Percentiles rank a stretch among this genome's conserved stretches.
Evolutionary conservation across 2,888 invertebrate genomes (phyloP).

Genomic region (Ornithoptera priamus): DNA sequence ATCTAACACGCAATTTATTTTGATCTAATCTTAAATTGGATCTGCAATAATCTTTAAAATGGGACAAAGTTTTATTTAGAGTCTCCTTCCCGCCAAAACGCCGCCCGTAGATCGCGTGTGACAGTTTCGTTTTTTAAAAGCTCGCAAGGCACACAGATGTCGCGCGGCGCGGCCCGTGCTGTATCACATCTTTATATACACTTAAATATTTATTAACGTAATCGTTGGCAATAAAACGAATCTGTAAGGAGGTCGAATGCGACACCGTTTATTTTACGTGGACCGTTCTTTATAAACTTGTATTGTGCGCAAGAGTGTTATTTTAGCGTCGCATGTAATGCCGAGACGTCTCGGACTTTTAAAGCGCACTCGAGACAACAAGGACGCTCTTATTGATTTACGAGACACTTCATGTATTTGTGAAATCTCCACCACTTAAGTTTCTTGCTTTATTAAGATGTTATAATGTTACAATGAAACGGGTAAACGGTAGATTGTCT

Average conservation of each 20-base stretch:
- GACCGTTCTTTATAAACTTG: conserved; percentile 46
- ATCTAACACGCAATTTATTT: too few relatives aligned
- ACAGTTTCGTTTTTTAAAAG: conserved; percentile 33
- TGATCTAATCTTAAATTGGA: too few relatives aligned
- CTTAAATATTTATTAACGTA: conserved; percentile 61
- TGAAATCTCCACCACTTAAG: conserved; percentile 6
- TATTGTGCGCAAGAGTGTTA: conserved; percentile 30
- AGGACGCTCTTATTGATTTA: conserved; percentile 22
- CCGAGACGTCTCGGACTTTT: conserved; percentile 8
- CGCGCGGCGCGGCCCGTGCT: conserved; percentile 51
- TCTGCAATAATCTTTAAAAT: neutral
- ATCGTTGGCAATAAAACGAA: conserved; percentile 61
- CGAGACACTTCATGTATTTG: conserved; percentile 7
- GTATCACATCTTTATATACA: conserved; percentile 49
- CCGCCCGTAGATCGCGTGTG: neutral
- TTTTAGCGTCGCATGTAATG: conserved; percentile 23
- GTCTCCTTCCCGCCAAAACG: neutral
- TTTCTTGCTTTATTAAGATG: conserved; percentile 10
- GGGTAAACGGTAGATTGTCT: too few relatives aligned
- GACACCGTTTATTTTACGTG: conserved; percentile 52
- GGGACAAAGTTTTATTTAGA: neutral
- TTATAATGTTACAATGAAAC: neutral
- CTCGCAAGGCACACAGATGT: conserved; percentile 58
- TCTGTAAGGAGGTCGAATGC: conserved; percentile 65
- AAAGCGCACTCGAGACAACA: conserved; percentile 17